A percentile compares a stretch with the other conserved stretches of the same genome.
Evolutionary conservation across 2,797 vertebrate genomes (phyloP).

Genomic region (Acomys russatus): DNA sequence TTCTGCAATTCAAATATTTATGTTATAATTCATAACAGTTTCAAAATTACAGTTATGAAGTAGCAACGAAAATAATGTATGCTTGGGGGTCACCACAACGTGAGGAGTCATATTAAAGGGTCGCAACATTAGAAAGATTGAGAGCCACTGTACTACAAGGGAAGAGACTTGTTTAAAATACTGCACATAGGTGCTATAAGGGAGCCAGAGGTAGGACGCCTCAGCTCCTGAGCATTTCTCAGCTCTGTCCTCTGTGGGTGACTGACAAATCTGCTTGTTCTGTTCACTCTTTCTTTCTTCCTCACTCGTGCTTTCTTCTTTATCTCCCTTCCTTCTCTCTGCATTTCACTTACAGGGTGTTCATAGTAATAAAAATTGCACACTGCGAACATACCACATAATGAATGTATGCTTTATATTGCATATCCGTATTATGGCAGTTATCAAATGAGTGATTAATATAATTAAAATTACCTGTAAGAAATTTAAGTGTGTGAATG

Average conservation of each 20-base stretch:
- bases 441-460: background rate
- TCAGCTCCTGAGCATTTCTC: background rate
- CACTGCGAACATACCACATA: background rate
- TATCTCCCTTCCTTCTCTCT: background rate
- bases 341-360: background rate
- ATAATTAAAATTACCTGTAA: constrained; percentile 18
- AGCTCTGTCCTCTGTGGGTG: background rate
- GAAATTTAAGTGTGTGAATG: background rate
- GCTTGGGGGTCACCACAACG: background rate
- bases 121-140: background rate
- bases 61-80: background rate
- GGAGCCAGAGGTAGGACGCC: background rate
- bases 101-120: background rate
- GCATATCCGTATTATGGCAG: background rate
- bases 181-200: background rate
- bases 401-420: background rate
- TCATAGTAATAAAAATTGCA: background rate
- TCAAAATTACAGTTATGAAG: background rate
- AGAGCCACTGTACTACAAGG: background rate
- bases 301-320: background rate
- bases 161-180: too few relatives aligned
- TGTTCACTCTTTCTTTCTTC: too few relatives aligned
- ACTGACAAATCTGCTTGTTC: background rate
- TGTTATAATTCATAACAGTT: background rate
- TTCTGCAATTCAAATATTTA: background rate